These are phyloP conservation scores for Malthinus flaveolus DNA, from an alignment of 2,888 invertebrate species.

Conservation along the genomic window DNA sequence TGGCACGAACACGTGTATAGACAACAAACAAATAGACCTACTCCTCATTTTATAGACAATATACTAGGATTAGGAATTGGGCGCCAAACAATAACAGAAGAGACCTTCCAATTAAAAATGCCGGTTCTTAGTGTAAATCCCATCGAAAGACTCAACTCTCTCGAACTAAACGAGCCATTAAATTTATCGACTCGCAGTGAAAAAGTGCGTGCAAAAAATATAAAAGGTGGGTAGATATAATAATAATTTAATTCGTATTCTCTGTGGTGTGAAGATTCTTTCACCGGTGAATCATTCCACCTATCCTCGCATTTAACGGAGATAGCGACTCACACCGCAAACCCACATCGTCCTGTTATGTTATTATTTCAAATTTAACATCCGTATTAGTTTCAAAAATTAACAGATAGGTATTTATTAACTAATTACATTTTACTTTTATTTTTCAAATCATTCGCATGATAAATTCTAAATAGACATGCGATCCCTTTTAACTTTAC, in stretches of 20 bases:
- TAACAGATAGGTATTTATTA: slow-evolving; percentile 9
- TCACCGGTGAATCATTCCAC: slow-evolving; percentile 12
- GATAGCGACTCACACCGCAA: slow-evolving; percentile 29
- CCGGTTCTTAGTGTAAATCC: slow-evolving; percentile 32
- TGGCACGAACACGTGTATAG: slow-evolving; percentile 93
- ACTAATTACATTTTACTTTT: slow-evolving; percentile 10
- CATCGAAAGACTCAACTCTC: slow-evolving; percentile 34
- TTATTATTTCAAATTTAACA: slow-evolving; percentile 23
- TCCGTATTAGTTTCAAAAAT: slow-evolving; percentile 22
- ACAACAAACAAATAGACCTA: slow-evolving; percentile 78
- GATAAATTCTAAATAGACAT: slow-evolving; percentile 2
- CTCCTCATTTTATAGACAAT: slow-evolving; percentile 86
- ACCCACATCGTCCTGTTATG: slow-evolving; percentile 37
- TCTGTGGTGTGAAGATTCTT: background rate
- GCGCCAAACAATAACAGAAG: slow-evolving; percentile 29
- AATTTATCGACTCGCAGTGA: slow-evolving; percentile 51
- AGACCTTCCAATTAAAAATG: slow-evolving; percentile 28
- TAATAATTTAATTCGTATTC: slow-evolving; percentile 2
- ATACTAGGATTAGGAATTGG: slow-evolving; percentile 77
- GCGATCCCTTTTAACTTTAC: background rate
- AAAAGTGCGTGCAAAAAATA: slow-evolving; percentile 47
- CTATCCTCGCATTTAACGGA: slow-evolving; percentile 14
- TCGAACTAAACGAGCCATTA: slow-evolving; percentile 50
- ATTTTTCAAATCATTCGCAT: background rate
- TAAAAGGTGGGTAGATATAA: slow-evolving; percentile 42